Percentiles rank a stretch among this genome's conserved stretches.
phyloP scores from a whole-genome alignment of 2,113 vertebrate species.

The Gasterosteus nipponicus region DNA sequence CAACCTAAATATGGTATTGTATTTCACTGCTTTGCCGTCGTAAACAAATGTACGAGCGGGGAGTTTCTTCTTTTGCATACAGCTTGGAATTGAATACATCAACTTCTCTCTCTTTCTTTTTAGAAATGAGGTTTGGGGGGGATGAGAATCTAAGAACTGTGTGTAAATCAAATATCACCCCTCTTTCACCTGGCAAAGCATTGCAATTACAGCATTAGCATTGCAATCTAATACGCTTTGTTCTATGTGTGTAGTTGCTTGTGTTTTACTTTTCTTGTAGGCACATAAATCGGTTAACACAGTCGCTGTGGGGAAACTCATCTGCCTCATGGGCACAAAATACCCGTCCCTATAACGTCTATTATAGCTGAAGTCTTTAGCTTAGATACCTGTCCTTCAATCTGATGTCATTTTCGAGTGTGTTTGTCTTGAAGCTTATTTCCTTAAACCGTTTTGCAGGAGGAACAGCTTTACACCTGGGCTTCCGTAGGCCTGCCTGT shows the following conservation, averaged over 20 bases:
- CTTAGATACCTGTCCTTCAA: not conserved
- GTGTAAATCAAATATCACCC: constrained; percentile 20
- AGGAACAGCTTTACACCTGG: constrained; percentile 78
- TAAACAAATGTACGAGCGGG: constrained; percentile 4
- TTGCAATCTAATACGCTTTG: not conserved
- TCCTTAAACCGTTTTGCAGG: constrained; percentile 50
- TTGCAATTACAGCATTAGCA: not conserved
- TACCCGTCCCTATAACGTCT: not conserved
- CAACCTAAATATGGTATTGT: constrained; percentile 38
- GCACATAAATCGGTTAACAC: not conserved
- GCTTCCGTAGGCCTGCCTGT: constrained; percentile 68
- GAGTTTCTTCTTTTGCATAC: constrained; percentile 27
- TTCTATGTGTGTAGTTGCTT: not conserved
- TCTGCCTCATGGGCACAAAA: not conserved
- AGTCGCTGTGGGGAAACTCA: not conserved
- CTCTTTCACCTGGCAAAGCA: constrained; percentile 14
- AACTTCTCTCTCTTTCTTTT: constrained; percentile 4
- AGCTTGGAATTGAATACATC: constrained; percentile 26
- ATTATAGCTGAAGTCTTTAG: not conserved
- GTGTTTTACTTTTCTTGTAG: not conserved
- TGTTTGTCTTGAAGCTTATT: constrained; percentile 1
- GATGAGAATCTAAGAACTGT: constrained; percentile 5
- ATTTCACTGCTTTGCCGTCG: constrained; percentile 13
- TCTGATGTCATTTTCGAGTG: constrained; percentile 4
- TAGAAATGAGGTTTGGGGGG: constrained; percentile 14